Base-by-base conservation (phyloP, 30 jellyfish, hydroid and myxozoan species). In the Aurelia coerulea region DNA sequence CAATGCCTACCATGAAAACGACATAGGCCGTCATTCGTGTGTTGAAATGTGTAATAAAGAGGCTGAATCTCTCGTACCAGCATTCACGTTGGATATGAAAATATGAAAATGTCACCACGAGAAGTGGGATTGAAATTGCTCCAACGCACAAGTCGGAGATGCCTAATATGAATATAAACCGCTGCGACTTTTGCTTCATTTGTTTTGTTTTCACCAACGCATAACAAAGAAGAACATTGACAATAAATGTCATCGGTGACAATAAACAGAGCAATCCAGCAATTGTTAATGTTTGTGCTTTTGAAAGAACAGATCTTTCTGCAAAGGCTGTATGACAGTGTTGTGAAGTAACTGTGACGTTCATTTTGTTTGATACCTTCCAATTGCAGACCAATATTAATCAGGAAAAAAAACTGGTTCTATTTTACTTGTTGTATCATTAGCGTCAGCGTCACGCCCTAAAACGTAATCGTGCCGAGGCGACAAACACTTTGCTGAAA, bases 1-100 rank as follows among this genome's bases (percentile, higher is more conserved):
- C 89, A 32, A 78, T 32, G 0, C 89, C 89, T 4, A 78, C 63
- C 69, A 78, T 18, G 69, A 78, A 78, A 0, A 78, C 60, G 46
- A 78, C 68, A 62, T 78, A 78, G 58, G 89, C 89, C n/a, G 79
- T 78, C 19, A 78, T 12, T 31, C 89, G 89, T 15, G 89, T 62
- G 79, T 78, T 78, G 79, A 78, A 78, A 63, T 78, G 89, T 9
- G 76, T 68, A 18, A 78, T 11, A 37, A 78, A 78, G 17, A 78
- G 66, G 73, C 79, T 62, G 29, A 64, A 68, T 63, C 65, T 78
- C 50, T 78, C 89, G 66, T 78, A 78, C 79, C 67, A 39, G 49
- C 89, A 78, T 23, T 19, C 9, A 8, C 77, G 31, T 10, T 34
- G 31, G 33, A 23, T 52, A 31, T 58, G 79, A 33, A 54, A 64